Conservation (phyloP, 2,113 vertebrate species). For the Peromyscus maniculatus region DNA sequence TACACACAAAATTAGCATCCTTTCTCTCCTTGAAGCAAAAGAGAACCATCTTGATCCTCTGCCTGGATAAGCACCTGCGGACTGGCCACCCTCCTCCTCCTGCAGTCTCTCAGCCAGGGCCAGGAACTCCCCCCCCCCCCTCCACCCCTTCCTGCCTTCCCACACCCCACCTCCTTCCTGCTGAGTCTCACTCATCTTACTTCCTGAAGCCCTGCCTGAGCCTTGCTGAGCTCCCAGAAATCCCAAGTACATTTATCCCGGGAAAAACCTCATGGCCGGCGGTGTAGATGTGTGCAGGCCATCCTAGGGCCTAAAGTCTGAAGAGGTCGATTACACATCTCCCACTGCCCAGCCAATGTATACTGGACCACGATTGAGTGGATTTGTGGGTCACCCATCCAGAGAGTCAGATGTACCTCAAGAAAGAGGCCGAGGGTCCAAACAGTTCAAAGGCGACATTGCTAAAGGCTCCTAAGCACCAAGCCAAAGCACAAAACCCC, state of each 20-base stretch:
- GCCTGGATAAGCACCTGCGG: not conserved
- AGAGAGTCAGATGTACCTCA: not conserved
- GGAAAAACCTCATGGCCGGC: not conserved
- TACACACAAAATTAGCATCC: not conserved
- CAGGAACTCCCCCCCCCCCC: conserved; percentile 9
- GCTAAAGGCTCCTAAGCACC: not conserved
- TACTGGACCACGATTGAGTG: too few relatives aligned
- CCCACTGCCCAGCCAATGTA: not conserved
- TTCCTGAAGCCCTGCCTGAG: conserved; percentile 5
- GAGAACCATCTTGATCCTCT: not conserved
- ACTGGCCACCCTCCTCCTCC: too few relatives aligned
- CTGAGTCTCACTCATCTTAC: conserved; percentile 9
- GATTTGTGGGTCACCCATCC: not conserved
- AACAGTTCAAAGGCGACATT: not conserved
- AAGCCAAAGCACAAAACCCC: not conserved
- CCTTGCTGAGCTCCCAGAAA: not conserved
- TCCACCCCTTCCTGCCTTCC: conserved; percentile 17
- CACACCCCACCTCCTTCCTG: not conserved
- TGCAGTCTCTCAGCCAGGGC: not conserved
- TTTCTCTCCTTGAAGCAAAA: not conserved
- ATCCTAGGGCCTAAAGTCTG: not conserved
- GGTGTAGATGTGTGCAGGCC: accelerated
- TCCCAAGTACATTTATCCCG: not conserved
- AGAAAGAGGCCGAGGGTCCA: not conserved
- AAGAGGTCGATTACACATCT: not conserved